These are phyloP conservation scores for Chloroclysta siterata DNA, from an alignment of 2,888 invertebrate genomes.

Conservation along the genomic window DNA sequence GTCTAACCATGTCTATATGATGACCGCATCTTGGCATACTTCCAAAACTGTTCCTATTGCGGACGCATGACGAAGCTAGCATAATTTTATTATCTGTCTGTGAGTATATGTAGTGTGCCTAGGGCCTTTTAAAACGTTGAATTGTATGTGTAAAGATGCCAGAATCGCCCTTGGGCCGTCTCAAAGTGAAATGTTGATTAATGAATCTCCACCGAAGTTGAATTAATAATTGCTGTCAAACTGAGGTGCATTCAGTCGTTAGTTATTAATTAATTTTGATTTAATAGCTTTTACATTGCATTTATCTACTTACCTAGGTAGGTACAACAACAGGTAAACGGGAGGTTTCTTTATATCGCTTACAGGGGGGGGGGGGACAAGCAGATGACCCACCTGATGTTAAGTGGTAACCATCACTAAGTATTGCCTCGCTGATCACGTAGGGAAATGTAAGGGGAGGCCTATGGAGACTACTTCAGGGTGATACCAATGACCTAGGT, in stretches of 20 bases:
- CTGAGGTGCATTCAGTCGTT: constrained; percentile 26
- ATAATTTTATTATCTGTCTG: neutral
- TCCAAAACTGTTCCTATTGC: constrained; percentile 2
- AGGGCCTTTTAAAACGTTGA: constrained; percentile 1
- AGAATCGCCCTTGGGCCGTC: constrained; percentile 14
- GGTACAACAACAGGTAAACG: no score
- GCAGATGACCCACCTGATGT: no score
- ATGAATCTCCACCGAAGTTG: constrained; percentile 26
- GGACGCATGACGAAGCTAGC: neutral
- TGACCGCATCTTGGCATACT: constrained; percentile 12
- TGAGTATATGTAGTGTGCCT: neutral
- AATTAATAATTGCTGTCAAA: constrained; percentile 38
- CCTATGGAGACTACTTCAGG: no score
- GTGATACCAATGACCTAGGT: no score
- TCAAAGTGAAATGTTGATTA: constrained; percentile 27
- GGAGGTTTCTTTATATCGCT: no score
- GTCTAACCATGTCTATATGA: constrained; percentile 7
- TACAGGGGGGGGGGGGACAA: no score
- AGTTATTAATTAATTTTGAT: constrained; percentile 34
- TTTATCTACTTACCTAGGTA: neutral
- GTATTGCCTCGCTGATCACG: no score
- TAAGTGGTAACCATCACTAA: no score
- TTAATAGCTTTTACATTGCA: neutral
- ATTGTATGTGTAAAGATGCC: constrained; percentile 12
- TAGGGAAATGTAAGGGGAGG: no score